Percentiles rank a stretch among this genome's conserved stretches.
Evolutionary conservation across 2,797 vertebrate genomes (phyloP).

Genomic region (Florisuga fusca): DNA sequence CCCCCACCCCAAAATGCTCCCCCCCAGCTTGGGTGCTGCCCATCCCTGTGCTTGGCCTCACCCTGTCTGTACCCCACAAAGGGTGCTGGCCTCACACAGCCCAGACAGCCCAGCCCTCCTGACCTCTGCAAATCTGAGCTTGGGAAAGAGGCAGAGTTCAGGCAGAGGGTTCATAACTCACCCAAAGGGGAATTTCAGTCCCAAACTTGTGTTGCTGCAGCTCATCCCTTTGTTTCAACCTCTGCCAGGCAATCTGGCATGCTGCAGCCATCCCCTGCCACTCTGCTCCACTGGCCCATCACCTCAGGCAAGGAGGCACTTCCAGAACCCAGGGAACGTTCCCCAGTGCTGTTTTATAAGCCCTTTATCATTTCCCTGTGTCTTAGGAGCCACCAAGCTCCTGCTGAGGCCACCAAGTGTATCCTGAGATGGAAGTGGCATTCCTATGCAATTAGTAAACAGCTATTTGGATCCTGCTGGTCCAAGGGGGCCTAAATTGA

Average conservation of each 20-base stretch:
- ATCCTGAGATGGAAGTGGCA: not conserved
- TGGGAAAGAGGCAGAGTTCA: not conserved
- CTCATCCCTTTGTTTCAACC: fast-evolving
- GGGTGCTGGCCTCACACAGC: not conserved
- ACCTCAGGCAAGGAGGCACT: not conserved
- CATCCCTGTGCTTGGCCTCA: not conserved
- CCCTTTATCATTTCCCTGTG: not conserved
- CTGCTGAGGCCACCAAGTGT: not conserved
- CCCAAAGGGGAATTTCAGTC: not conserved
- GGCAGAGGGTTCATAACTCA: not conserved
- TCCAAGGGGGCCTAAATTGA: not conserved
- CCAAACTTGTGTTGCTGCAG: not conserved
- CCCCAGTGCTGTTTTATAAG: fast-evolving
- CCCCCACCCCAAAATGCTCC: not conserved
- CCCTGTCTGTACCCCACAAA: not conserved
- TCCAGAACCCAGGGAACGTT: not conserved
- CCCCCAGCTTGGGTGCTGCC: not conserved
- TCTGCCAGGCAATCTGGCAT: fast-evolving
- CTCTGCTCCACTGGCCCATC: fast-evolving
- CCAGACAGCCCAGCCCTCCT: not conserved
- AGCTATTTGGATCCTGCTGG: not conserved
- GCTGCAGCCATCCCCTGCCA: not conserved
- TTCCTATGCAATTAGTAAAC: not conserved
- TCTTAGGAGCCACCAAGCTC: not conserved
- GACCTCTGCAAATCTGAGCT: not conserved